These are phyloP conservation scores for Lophura nycthemera DNA, from an alignment of 2,113 vertebrate species.

Conservation along the genomic window DNA sequence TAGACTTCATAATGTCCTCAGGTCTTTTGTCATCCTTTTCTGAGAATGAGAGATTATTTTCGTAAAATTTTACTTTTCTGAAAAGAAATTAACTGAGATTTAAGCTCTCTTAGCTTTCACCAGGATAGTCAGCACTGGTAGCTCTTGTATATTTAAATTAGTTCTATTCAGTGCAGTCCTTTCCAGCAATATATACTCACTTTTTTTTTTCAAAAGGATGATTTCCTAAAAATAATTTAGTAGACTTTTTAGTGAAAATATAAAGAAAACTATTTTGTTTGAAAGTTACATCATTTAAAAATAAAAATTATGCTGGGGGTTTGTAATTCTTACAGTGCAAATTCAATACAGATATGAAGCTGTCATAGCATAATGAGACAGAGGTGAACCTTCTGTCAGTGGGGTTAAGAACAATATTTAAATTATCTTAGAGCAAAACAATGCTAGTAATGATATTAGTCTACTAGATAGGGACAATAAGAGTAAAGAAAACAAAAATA, in stretches of 20 bases:
- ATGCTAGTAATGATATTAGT: fast-evolving
- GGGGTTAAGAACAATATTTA: background rate
- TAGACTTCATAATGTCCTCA: background rate
- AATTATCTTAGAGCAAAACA: background rate
- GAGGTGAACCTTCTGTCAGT: background rate
- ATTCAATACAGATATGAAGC: background rate
- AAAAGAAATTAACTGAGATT: background rate
- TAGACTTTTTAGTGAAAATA: background rate
- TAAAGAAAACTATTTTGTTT: background rate
- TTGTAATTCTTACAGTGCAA: background rate
- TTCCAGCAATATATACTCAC: background rate
- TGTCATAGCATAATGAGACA: background rate
- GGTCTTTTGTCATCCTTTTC: background rate
- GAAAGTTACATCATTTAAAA: background rate
- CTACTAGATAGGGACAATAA: background rate
- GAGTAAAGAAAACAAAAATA: background rate
- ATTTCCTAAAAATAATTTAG: background rate
- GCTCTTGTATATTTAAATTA: background rate
- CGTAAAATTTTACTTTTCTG: background rate
- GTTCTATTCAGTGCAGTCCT: background rate
- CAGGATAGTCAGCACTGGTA: background rate
- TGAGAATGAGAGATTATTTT: background rate
- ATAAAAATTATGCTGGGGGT: background rate
- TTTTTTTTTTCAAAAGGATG: background rate
- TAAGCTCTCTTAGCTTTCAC: background rate